Percentiles rank a stretch among this genome's conserved stretches.
Evolutionary conservation across 1,140 invertebrate species (phyloP).

Genomic region (Maconellicoccus hirsutus): DNA sequence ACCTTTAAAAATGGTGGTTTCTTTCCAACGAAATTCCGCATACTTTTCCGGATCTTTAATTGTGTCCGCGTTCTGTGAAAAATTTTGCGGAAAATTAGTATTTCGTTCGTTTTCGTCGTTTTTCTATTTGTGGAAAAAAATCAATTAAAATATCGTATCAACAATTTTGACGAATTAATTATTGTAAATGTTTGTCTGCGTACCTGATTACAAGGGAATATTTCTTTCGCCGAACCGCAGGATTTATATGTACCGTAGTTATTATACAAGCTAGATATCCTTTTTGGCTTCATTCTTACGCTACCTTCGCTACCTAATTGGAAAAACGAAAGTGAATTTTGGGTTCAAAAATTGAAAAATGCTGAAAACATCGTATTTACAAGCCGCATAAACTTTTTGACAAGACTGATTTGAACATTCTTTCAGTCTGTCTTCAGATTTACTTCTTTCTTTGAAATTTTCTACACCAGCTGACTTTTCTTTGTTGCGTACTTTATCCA

Average conservation of each 20-base stretch:
- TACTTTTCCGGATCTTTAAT: conserved; percentile 12
- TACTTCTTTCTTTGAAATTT: conserved; percentile 26
- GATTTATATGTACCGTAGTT: background rate
- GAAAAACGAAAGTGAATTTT: background rate
- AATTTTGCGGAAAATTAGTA: background rate
- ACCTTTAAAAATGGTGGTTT: conserved; percentile 14
- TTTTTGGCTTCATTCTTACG: background rate
- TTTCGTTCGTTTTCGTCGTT: background rate
- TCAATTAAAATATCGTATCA: background rate
- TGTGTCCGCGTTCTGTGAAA: background rate
- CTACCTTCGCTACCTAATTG: conserved; percentile 9
- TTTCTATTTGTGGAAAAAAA: conserved; percentile 5
- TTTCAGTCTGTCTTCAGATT: conserved; percentile 26
- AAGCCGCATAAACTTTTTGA: conserved; percentile 13
- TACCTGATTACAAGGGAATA: background rate
- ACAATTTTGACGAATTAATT: background rate
- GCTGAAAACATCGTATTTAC: background rate
- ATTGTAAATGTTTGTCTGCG: background rate
- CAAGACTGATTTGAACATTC: conserved; percentile 23
- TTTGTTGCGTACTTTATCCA: conserved; percentile 9
- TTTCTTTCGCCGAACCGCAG: background rate
- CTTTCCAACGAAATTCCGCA: conserved; percentile 12
- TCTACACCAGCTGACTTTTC: background rate
- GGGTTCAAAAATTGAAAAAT: background rate
- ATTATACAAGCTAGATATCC: background rate